Evolutionary conservation across 1,140 invertebrate species (phyloP), one percentile per base, ranked within the genome.

Genomic region (Hestina assimilis): DNA sequence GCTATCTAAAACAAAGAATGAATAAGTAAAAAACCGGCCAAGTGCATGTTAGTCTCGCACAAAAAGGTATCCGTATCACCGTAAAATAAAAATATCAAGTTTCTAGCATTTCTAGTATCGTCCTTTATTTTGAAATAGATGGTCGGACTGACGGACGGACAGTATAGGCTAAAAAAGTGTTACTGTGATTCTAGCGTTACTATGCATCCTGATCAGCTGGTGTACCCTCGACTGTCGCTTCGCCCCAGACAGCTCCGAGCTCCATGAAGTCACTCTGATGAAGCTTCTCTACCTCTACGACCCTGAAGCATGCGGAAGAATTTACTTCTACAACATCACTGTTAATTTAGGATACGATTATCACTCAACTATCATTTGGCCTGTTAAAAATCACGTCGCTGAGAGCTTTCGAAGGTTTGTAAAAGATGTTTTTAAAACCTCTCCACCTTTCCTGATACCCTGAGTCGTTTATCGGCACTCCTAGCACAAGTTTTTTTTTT

Each of bases 271-370:
- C 1, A 86, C 83, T 0, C 54, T 87, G 7, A 69, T 81, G 24
- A 87, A 87, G 38, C 59, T 87, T 6, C 52, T 86, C 3, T 87
- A 87, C 46, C 50, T 87, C 0, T 79, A 84, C 50, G 84, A 87
- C 35, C 84, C 84, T 14, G 59, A 72, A 4, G 68, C 73, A 0
- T 87, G 84, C 12, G 72, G 67, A 0, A 51, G 68, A 8, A 40
- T 79, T 2, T 63, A 69, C 40, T 84, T 82, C 60, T 87, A 84
- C 41, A 87, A 87, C 52, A 63, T 79, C 35, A 79, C 82, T 0
- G 45, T 64, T 3, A 42, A 12, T 0, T 24, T 23, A 20, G 28
- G 46, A 9, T 33, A 40, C 6, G 35, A 46, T 4, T 47, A 3
- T 2, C 3, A 61, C 15, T 66, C 65, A 0, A 74, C 60, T 5